A percentile compares a stretch with the other conserved stretches of the same genome.
Evolutionary conservation across 2,797 vertebrate genomes (phyloP).

Genomic region (Galago senegalensis): DNA sequence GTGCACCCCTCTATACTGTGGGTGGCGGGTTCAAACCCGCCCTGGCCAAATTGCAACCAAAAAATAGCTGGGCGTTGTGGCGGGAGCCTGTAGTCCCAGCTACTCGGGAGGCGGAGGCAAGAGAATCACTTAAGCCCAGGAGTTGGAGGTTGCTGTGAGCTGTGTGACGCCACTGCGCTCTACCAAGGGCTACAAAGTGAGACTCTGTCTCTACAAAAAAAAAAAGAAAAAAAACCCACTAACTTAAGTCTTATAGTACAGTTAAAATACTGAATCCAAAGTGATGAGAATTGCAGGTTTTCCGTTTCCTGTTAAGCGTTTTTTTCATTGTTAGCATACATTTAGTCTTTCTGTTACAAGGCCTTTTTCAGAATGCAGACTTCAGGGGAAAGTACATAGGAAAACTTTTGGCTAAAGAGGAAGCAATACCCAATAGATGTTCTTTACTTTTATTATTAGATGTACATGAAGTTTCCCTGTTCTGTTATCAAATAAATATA

Average conservation of each 20-base stretch:
- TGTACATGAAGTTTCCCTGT: background rate
- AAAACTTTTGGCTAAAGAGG: background rate
- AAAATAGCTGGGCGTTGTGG: too few relatives aligned
- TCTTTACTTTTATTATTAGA: background rate
- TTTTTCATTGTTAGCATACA: background rate
- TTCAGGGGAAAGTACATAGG: background rate
- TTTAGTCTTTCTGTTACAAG: background rate
- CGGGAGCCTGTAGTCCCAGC: too few relatives aligned
- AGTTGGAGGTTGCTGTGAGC: too few relatives aligned
- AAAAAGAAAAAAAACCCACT: background rate
- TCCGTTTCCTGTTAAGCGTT: background rate
- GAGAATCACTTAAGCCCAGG: too few relatives aligned
- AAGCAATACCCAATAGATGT: background rate
- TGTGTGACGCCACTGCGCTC: too few relatives aligned
- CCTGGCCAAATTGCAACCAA: too few relatives aligned
- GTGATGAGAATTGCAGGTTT: background rate
- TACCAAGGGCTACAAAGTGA: too few relatives aligned
- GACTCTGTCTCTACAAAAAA: too few relatives aligned
- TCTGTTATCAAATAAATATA: constrained; percentile 17
- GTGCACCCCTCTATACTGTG: too few relatives aligned
- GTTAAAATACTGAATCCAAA: constrained; percentile 56
- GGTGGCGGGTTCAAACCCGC: too few relatives aligned
- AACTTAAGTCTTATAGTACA: background rate
- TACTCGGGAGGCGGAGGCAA: too few relatives aligned
- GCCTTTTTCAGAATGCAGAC: background rate